Conservation (phyloP, 2,888 invertebrate genomes). For the Microctonus hyperodae region DNA sequence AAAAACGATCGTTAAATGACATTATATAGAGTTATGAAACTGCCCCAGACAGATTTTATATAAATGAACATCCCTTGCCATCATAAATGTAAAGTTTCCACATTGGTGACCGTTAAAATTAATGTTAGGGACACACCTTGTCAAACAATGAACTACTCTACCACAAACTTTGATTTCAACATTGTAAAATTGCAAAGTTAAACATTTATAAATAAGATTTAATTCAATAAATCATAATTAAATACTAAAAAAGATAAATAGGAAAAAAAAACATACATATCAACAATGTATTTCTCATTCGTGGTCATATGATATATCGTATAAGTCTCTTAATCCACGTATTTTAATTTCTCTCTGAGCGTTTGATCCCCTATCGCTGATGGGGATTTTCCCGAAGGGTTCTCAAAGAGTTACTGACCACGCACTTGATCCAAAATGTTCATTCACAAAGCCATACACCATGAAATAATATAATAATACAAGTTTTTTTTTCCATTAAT, state of each 20-base stretch:
- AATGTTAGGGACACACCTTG: constrained; percentile 35
- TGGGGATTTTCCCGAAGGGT: constrained; percentile 41
- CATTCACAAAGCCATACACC: constrained; percentile 24
- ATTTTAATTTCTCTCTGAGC: constrained; percentile 44
- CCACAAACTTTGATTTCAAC: not conserved
- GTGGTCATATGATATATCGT: not conserved
- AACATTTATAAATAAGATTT: not conserved
- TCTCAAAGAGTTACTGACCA: constrained; percentile 39
- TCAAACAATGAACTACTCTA: constrained; percentile 7
- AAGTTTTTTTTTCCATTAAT: not conserved
- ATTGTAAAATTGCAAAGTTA: not conserved
- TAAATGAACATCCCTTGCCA: constrained; percentile 38
- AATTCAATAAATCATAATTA: no score
- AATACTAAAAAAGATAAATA: not conserved
- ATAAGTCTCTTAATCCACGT: constrained; percentile 36
- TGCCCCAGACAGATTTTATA: constrained; percentile 33
- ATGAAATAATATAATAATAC: not conserved
- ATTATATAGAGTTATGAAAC: constrained; percentile 38
- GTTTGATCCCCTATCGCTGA: constrained; percentile 49
- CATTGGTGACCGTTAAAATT: constrained; percentile 37
- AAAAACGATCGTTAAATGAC: constrained; percentile 35
- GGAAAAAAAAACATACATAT: not conserved
- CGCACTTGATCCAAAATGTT: constrained; percentile 40
- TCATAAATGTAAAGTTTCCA: constrained; percentile 38
- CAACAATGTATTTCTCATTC: not conserved